These are phyloP conservation scores for Toxotes jaculatrix DNA, from an alignment of 2,113 vertebrate species.

Conservation along the genomic window DNA sequence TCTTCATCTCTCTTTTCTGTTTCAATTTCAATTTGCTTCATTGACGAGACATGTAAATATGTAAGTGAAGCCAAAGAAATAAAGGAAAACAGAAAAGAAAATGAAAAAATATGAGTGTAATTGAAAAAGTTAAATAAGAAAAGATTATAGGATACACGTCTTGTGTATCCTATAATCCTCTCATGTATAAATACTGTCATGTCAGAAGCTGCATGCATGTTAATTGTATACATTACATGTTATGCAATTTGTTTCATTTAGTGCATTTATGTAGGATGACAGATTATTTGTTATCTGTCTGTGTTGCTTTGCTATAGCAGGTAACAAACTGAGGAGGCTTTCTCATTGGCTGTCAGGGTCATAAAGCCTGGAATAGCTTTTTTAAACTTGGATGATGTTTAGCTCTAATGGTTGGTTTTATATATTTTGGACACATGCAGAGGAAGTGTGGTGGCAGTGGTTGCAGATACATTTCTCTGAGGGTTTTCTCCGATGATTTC, in stretches of 20 bases:
- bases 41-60: conserved; percentile 24
- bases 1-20: conserved; percentile 49
- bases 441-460: neutral
- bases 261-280: neutral
- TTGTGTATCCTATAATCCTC: neutral
- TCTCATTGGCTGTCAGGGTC: neutral
- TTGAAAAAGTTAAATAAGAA: conserved; percentile 3
- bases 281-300: conserved; percentile 5
- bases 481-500: neutral
- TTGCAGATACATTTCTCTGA: neutral
- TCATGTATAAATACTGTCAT: neutral
- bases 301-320: neutral
- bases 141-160: neutral
- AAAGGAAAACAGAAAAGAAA: conserved; percentile 1
- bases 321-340: conserved; percentile 9
- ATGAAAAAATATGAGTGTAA: neutral
- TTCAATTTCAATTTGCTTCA: conserved; percentile 47
- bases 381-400: conserved; percentile 11
- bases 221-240: conserved; percentile 5
- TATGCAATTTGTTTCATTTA: neutral
- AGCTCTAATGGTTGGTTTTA: conserved; percentile 2
- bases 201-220: conserved; percentile 1
- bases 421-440: neutral
- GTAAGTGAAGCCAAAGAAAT: neutral
- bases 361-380: neutral